Conservation (phyloP, 2,888 invertebrate genomes). For the Nomada ruficornis region DNA sequence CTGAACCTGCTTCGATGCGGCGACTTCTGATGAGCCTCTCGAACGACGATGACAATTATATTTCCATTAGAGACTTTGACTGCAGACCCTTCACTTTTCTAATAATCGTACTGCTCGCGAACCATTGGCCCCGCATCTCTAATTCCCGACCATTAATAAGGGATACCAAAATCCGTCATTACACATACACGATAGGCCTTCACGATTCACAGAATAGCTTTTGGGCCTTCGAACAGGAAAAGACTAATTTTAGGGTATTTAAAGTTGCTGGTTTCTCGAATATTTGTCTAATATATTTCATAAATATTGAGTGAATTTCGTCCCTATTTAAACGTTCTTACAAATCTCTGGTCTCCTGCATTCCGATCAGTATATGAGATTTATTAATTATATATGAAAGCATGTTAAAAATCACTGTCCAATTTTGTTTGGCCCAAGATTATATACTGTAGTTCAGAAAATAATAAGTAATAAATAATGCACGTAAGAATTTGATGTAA, state of each 20-base stretch:
- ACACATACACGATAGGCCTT: constrained; percentile 61
- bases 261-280: constrained; percentile 14
- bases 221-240: constrained; percentile 46
- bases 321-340: neutral
- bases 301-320: neutral
- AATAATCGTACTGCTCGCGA: constrained; percentile 73
- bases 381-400: too few species aligned
- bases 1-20: constrained; percentile 22
- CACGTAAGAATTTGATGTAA: too few species aligned
- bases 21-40: constrained; percentile 51
- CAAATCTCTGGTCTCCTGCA: neutral
- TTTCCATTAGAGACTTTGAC: constrained; percentile 76
- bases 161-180: constrained; percentile 70
- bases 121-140: constrained; percentile 74
- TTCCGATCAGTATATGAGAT: too few species aligned
- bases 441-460: too few species aligned
- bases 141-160: constrained; percentile 76
- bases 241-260: constrained; percentile 40
- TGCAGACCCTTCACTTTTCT: constrained; percentile 72
- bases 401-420: too few species aligned
- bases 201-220: constrained; percentile 57
- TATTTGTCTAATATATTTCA: constrained; percentile 4
- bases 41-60: constrained; percentile 75
- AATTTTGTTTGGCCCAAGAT: too few species aligned
- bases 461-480: too few species aligned